phyloP scores from a whole-genome alignment of 2,113 vertebrate genomes.

The Synchiropus splendidus region DNA sequence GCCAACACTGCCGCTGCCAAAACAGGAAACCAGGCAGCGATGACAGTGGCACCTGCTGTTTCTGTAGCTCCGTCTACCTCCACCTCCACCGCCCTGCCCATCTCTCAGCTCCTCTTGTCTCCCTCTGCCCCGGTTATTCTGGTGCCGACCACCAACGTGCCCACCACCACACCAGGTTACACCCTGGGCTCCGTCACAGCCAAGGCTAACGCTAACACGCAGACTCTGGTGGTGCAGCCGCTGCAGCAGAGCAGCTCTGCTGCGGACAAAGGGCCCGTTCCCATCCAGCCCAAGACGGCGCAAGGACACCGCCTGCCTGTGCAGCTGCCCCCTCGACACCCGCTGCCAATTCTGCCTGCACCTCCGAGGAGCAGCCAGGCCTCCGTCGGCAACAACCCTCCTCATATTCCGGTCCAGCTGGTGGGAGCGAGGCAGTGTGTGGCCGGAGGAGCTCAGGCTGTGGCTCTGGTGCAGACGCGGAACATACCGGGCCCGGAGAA shows the following conservation, averaged over 20 bases:
- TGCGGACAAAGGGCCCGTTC: constrained; percentile 72
- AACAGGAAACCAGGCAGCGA: constrained; percentile 40
- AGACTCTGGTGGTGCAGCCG: constrained; percentile 93
- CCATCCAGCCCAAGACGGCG: constrained; percentile 82
- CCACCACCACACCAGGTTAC: constrained; percentile 65
- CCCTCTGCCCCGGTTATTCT: constrained; percentile 71
- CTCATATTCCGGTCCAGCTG: constrained; percentile 90
- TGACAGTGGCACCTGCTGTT: constrained; percentile 41
- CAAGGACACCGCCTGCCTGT: constrained; percentile 63
- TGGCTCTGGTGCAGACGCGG: constrained; percentile 78
- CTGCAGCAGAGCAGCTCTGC: constrained; percentile 70
- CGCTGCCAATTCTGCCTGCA: constrained; percentile 67
- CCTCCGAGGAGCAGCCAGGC: constrained; percentile 65
- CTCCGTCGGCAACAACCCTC: constrained; percentile 47
- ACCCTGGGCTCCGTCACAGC: constrained; percentile 77
- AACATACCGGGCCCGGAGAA: constrained; percentile 43
- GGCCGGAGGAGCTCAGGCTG: constrained; percentile 75
- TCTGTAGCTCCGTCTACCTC: constrained; percentile 51
- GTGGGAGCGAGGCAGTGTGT: constrained; percentile 86
- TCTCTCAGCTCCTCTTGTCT: constrained; percentile 85
- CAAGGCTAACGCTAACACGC: constrained; percentile 69
- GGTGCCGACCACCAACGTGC: constrained; percentile 64
- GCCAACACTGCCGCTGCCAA: constrained; percentile 47
- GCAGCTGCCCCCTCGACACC: constrained; percentile 65
- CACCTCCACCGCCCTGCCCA: constrained; percentile 64